Evolutionary conservation across 2,888 invertebrate species (phyloP).

Genomic region (Agonopterix subpropinquella): DNA sequence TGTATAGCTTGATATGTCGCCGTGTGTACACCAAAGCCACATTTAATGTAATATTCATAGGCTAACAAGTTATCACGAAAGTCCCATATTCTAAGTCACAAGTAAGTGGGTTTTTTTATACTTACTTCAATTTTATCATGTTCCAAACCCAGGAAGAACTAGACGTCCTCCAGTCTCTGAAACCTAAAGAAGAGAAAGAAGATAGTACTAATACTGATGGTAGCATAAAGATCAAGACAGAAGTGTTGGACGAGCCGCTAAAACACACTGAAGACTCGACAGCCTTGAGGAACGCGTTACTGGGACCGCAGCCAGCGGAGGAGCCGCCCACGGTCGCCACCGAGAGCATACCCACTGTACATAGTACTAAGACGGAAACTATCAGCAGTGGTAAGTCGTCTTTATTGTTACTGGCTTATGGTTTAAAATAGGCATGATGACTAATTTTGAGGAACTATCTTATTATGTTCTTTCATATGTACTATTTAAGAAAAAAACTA

Average conservation of each 20-base stretch:
- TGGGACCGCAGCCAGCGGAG: slow-evolving; percentile 56
- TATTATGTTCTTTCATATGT: no score
- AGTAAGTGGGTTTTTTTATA: background rate
- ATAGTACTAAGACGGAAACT: slow-evolving; percentile 50
- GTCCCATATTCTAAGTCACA: no score
- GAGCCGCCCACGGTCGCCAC: slow-evolving; percentile 31
- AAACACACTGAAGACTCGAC: slow-evolving; percentile 67
- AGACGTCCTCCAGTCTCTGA: slow-evolving; percentile 80
- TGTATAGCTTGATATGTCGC: no score
- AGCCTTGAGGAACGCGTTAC: slow-evolving; percentile 60
- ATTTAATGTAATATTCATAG: no score
- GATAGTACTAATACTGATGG: slow-evolving; percentile 25
- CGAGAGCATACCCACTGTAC: slow-evolving; percentile 41
- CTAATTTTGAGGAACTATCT: no score
- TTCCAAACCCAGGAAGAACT: slow-evolving; percentile 77
- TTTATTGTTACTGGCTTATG: background rate
- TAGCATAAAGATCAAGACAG: slow-evolving; percentile 43
- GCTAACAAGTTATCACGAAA: no score
- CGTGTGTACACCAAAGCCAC: no score
- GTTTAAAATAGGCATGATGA: no score
- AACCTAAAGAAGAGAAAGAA: slow-evolving; percentile 79
- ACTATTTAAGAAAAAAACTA: no score
- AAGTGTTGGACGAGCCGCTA: slow-evolving; percentile 38
- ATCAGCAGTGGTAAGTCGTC: slow-evolving; percentile 42
- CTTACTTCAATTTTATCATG: background rate